phyloP scores from a whole-genome alignment of 1,140 invertebrate genomes.

The Callitettix versicolor region DNA sequence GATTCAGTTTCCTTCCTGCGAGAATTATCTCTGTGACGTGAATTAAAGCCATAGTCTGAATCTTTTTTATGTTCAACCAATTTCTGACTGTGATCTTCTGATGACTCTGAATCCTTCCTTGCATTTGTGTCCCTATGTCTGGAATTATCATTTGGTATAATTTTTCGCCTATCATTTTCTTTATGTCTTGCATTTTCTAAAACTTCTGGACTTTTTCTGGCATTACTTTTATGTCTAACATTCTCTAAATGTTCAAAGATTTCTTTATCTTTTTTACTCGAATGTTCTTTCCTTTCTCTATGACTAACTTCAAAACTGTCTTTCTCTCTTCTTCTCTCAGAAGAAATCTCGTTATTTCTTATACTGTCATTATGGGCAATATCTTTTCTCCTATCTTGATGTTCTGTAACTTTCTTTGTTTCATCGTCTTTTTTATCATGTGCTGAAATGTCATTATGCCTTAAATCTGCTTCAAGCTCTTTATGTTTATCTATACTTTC shows the following conservation, averaged over 20 bases:
- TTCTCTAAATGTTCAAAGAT: conserved; percentile 6
- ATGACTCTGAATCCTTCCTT: conserved; percentile 12
- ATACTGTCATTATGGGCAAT: conserved; percentile 17
- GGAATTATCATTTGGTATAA: background rate
- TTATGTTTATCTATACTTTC: conserved; percentile 18
- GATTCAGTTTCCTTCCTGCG: too few relatives aligned
- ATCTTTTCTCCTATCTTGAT: conserved; percentile 12
- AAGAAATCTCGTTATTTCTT: conserved; percentile 17
- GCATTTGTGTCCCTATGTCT: conserved; percentile 6
- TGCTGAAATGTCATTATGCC: conserved; percentile 1
- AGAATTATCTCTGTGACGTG: too few relatives aligned
- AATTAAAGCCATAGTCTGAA: background rate
- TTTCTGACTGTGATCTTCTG: conserved; percentile 10
- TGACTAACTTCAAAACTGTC: conserved; percentile 1
- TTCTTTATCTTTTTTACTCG: conserved; percentile 21
- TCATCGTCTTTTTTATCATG: conserved; percentile 4
- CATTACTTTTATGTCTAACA: conserved; percentile 2
- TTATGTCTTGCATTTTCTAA: conserved; percentile 6
- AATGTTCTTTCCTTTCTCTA: conserved; percentile 22
- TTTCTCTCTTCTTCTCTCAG: conserved; percentile 17
- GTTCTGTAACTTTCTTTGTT: conserved; percentile 13
- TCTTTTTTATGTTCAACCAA: conserved; percentile 7
- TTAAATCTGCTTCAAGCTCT: conserved; percentile 15
- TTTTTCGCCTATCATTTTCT: background rate
- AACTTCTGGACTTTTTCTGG: conserved; percentile 15